These are phyloP conservation scores for Microtus richardsoni DNA, from an alignment of 2,113 vertebrate species.

Conservation along the genomic window DNA sequence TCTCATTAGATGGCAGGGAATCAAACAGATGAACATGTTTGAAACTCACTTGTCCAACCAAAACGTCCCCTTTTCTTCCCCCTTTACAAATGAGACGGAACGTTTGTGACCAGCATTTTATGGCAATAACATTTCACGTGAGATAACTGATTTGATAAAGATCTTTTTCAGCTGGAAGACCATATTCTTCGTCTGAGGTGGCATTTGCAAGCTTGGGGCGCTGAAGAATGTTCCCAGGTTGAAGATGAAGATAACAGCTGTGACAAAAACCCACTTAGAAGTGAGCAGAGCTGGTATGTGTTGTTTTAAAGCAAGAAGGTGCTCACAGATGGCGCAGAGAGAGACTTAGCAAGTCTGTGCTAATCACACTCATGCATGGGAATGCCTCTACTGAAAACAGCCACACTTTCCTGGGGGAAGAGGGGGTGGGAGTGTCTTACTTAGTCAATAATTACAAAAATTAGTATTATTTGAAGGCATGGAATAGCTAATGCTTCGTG, in stretches of 20 bases:
- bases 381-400: conserved; percentile 83
- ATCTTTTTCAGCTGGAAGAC: background rate
- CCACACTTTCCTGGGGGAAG: conserved; percentile 24
- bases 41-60: conserved; percentile 6
- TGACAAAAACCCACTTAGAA: conserved; percentile 79
- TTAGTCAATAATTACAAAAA: conserved; percentile 8
- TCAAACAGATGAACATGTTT: background rate
- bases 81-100: background rate
- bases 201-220: conserved; percentile 39
- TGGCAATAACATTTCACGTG: background rate
- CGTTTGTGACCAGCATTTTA: conserved; percentile 15
- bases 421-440: background rate
- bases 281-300: conserved; percentile 80
- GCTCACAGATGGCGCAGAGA: conserved; percentile 89
- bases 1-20: conserved; percentile 17
- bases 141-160: background rate
- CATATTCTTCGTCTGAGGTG: conserved; percentile 46
- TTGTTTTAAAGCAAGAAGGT: conserved; percentile 87
- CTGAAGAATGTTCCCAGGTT: conserved; percentile 69
- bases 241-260: conserved; percentile 75
- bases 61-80: background rate
- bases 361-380: conserved; percentile 88
- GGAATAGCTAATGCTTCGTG: conserved; percentile 18
- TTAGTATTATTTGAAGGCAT: background rate
- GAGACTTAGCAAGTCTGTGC: conserved; percentile 88